Conservation (phyloP, 2,113 vertebrate genomes). For the Pseudonaja textilis region DNA sequence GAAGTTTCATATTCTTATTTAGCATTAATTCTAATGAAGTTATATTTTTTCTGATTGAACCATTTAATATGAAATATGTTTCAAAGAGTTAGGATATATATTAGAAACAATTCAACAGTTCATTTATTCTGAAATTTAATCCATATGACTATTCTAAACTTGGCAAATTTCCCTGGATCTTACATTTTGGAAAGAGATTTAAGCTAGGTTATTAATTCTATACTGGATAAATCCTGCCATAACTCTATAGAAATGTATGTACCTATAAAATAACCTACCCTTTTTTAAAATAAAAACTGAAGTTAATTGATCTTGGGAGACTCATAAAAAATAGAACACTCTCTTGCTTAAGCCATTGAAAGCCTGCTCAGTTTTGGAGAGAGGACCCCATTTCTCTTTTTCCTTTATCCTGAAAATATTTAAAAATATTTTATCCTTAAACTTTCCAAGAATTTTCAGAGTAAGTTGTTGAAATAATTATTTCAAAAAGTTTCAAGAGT, state of each 20-base stretch:
- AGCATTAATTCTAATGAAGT: not conserved
- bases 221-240: slow-evolving; percentile 12
- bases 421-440: not conserved
- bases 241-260: slow-evolving; percentile 15
- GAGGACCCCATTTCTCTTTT: not conserved
- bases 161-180: slow-evolving; percentile 25
- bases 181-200: slow-evolving; percentile 22
- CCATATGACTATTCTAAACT: slow-evolving; percentile 7
- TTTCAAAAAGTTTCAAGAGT: not conserved
- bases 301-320: slow-evolving; percentile 5
- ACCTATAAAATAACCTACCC: not conserved
- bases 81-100: not conserved
- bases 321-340: slow-evolving; percentile 5
- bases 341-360: slow-evolving; percentile 1
- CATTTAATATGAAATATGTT: not conserved
- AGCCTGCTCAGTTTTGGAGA: not conserved
- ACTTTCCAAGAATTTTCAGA: not conserved
- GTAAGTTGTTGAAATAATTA: not conserved
- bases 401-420: not conserved
- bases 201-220: slow-evolving; percentile 22
- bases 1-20: not conserved
- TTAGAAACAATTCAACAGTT: not conserved
- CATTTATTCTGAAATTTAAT: slow-evolving; percentile 15
- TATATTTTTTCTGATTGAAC: not conserved
- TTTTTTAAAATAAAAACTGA: slow-evolving; percentile 5